Evolutionary conservation across 2,113 vertebrate species (phyloP).

Genomic region (Crotalus viridis): DNA sequence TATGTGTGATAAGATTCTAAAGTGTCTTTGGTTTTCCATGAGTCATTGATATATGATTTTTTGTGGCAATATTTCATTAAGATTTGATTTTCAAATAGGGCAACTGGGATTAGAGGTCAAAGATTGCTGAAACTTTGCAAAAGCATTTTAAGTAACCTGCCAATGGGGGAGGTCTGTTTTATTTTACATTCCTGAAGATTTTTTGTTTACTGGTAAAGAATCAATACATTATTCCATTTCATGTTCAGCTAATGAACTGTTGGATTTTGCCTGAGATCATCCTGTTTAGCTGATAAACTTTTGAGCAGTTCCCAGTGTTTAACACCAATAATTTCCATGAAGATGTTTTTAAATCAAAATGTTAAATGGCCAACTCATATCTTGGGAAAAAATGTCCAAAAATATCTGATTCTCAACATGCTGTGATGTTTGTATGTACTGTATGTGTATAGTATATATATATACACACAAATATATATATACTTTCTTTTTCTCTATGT

Average conservation of each 20-base stretch:
- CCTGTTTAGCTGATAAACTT: neutral
- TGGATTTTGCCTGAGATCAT: neutral
- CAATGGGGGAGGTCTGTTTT: neutral
- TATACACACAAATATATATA: neutral
- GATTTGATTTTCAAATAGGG: neutral
- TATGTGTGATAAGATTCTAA: neutral
- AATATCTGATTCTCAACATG: neutral
- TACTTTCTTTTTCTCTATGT: neutral
- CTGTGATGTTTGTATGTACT: neutral
- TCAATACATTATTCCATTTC: neutral
- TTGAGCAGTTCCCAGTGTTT: neutral
- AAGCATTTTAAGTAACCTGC: neutral
- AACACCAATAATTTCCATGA: neutral
- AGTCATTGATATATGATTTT: neutral
- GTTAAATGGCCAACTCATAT: neutral
- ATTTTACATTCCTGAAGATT: neutral
- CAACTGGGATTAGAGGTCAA: neutral
- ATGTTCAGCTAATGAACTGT: neutral
- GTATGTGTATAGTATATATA: neutral
- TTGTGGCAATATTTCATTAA: slow-evolving; percentile 12
- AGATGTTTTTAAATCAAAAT: neutral
- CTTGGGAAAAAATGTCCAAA: neutral
- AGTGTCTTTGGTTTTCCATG: neutral
- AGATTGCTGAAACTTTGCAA: neutral
- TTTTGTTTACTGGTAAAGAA: neutral